Evolutionary conservation across 2,888 invertebrate genomes (phyloP).

Genomic region (Lissocephala sabroskyi): DNA sequence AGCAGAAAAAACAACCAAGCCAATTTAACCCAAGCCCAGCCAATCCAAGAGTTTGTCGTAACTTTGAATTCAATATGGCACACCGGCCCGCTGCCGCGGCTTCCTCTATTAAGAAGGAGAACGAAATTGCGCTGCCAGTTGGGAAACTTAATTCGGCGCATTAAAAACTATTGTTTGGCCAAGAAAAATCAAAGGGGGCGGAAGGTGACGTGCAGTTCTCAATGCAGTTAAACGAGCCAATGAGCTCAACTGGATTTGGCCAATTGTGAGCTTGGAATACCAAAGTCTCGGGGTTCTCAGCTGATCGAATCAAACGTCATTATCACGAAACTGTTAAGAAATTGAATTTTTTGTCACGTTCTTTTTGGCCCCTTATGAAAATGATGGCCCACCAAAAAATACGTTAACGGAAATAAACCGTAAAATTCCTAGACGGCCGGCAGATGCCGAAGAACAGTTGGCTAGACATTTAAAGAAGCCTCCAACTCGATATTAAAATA

Average conservation of each 20-base stretch:
- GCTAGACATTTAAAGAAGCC: not conserved
- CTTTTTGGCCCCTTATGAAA: slow-evolving; percentile 40
- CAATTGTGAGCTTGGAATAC: no score
- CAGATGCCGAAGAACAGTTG: not conserved
- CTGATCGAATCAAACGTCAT: no score
- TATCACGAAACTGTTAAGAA: no score
- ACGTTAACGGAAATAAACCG: slow-evolving; percentile 42
- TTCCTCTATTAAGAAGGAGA: slow-evolving; percentile 7
- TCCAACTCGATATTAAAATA: slow-evolving; percentile 1
- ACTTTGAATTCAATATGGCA: slow-evolving; percentile 29
- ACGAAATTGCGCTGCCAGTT: slow-evolving; percentile 30
- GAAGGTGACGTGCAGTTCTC: no score
- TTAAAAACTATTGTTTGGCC: slow-evolving; percentile 52
- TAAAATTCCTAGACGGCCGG: slow-evolving; percentile 32
- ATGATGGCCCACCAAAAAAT: slow-evolving; percentile 26
- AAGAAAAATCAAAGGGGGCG: no score
- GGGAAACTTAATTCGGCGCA: slow-evolving; percentile 58
- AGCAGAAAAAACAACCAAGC: slow-evolving; percentile 1
- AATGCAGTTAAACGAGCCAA: no score
- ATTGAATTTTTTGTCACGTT: slow-evolving; percentile 54
- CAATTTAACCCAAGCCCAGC: no score
- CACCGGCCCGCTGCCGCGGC: no score
- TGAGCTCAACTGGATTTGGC: no score
- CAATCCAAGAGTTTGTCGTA: no score
- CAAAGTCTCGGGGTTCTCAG: no score